Percentiles rank a stretch among this genome's conserved stretches.
phyloP scores from a whole-genome alignment of 2,888 invertebrate species.

The Campopleginae sp. region DNA sequence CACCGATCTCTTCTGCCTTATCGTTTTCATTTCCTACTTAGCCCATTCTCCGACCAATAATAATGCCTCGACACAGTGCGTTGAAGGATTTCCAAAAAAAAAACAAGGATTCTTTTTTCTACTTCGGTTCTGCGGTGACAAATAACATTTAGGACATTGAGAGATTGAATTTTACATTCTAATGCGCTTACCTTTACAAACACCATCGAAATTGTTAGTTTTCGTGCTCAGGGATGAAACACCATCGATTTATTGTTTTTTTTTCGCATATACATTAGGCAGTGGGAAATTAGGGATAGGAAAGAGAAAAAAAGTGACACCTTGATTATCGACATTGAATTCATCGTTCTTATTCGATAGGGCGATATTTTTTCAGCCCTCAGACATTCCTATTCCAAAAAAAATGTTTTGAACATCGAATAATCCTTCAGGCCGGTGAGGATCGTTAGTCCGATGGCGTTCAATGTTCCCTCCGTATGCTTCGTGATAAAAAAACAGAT shows the following conservation, averaged over 20 bases:
- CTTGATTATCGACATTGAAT: background rate
- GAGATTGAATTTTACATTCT: background rate
- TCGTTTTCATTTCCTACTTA: constrained; percentile 21
- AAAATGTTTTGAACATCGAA: background rate
- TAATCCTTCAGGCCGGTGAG: background rate
- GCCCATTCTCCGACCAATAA: constrained; percentile 9
- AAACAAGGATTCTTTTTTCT: background rate
- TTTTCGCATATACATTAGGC: background rate
- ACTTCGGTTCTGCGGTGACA: background rate
- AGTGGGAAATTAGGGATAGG: background rate
- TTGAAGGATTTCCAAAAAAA: background rate
- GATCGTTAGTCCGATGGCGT: background rate
- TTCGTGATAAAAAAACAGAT: background rate
- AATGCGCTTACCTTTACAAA: background rate
- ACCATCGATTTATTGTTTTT: background rate
- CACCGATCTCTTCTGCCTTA: constrained; percentile 1
- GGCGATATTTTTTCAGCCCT: background rate
- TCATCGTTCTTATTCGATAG: background rate
- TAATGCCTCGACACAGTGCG: background rate
- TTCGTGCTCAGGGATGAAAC: background rate
- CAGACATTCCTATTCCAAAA: background rate
- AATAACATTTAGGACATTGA: background rate
- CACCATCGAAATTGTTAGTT: background rate
- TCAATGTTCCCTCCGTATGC: background rate
- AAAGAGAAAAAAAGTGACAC: background rate